Evolutionary conservation across 1,140 invertebrate genomes (phyloP).

Genomic region (Rhyacophila brunnea): DNA sequence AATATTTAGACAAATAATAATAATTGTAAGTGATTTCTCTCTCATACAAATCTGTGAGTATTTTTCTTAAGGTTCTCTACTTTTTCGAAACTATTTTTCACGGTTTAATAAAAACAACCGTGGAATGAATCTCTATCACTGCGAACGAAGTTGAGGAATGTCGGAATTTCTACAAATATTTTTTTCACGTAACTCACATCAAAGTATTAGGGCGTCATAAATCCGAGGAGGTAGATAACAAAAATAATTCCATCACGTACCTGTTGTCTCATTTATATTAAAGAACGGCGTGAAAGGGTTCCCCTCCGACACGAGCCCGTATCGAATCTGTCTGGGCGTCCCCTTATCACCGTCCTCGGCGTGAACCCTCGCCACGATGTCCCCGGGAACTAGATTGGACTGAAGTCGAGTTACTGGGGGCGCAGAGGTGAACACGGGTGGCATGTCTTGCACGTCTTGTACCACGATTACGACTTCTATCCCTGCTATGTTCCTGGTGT

Average conservation of each 20-base stretch:
- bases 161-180: no score
- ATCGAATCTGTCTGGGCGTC: slow-evolving; percentile 76
- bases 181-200: not conserved
- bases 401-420: slow-evolving; percentile 75
- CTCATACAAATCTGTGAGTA: no score
- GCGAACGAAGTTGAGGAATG: no score
- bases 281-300: slow-evolving; percentile 83
- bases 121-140: no score
- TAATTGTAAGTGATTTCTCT: no score
- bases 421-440: slow-evolving; percentile 78
- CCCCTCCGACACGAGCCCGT: slow-evolving; percentile 77
- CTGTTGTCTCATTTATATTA: slow-evolving; percentile 77
- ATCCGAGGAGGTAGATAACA: not conserved
- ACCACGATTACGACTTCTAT: slow-evolving; percentile 78
- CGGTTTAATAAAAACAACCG: no score
- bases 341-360: slow-evolving; percentile 90
- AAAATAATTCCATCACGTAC: slow-evolving; percentile 50
- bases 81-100: no score
- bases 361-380: slow-evolving; percentile 68
- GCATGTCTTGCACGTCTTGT: slow-evolving; percentile 82
- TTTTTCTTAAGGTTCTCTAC: no score
- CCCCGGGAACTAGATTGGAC: slow-evolving; percentile 61
- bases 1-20: no score
- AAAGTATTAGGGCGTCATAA: slow-evolving; percentile 11
- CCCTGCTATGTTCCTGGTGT: slow-evolving; percentile 81